Evolutionary conservation across 2,113 vertebrate genomes (phyloP).

Genomic region (Catharus bicknelli): DNA sequence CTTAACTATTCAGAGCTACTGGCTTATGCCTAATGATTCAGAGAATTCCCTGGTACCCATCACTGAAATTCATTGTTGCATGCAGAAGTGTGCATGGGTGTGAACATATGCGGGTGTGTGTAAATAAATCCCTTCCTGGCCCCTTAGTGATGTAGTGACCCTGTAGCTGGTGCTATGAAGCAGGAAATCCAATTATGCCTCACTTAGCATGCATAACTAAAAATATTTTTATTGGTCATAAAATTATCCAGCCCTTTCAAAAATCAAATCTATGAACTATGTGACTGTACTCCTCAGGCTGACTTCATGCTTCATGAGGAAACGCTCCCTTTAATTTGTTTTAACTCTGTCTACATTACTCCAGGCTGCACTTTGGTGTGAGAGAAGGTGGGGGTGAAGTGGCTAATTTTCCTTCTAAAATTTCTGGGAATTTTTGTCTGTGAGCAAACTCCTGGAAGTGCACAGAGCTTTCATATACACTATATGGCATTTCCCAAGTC

Average conservation of each 20-base stretch:
- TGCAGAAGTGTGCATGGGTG: neutral
- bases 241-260: constrained; percentile 39
- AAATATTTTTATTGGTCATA: constrained; percentile 46
- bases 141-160: neutral
- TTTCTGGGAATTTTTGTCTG: neutral
- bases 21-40: neutral
- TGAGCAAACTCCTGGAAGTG: neutral
- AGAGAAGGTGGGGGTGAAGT: neutral
- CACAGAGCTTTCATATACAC: neutral
- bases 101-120: accelerated
- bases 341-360: neutral
- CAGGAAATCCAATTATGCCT: constrained; percentile 27
- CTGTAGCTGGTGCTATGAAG: neutral
- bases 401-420: neutral
- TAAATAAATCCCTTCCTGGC: neutral
- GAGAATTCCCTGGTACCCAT: neutral
- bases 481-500: neutral
- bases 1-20: neutral
- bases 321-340: neutral
- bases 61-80: neutral
- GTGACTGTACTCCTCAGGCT: neutral
- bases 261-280: neutral
- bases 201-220: constrained; percentile 23
- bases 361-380: neutral
- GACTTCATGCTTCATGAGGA: neutral